phyloP scores from a whole-genome alignment of 1,140 invertebrate species.

The Whitmania pigra region DNA sequence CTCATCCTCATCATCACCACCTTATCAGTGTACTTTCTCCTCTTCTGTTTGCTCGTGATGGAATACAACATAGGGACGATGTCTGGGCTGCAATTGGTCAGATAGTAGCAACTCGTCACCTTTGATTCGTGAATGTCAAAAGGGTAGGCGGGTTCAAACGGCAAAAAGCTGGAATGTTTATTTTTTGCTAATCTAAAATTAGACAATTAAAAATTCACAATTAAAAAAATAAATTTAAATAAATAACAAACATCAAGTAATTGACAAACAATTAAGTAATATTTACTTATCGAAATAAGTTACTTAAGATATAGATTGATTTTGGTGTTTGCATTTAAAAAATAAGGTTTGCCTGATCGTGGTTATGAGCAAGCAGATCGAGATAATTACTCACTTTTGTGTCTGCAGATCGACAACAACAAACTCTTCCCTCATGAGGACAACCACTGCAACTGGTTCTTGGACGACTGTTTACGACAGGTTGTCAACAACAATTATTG shows the following conservation, averaged over 20 bases:
- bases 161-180: not conserved
- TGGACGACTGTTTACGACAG: not conserved
- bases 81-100: not conserved
- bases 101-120: not conserved
- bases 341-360: too few relatives aligned
- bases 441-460: not conserved
- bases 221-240: too few relatives aligned
- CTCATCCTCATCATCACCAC: not conserved
- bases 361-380: too few relatives aligned
- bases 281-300: too few relatives aligned
- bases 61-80: not conserved
- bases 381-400: not conserved
- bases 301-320: too few relatives aligned
- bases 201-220: too few relatives aligned
- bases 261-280: too few relatives aligned
- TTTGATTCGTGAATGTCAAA: not conserved
- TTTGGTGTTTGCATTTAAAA: too few relatives aligned
- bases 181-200: not conserved
- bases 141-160: conserved; percentile 2
- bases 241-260: too few relatives aligned
- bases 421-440: conserved; percentile 2
- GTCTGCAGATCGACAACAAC: not conserved
- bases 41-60: not conserved
- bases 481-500: too few relatives aligned
- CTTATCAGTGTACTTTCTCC: not conserved